phyloP scores from a whole-genome alignment of 2,888 invertebrate genomes.

The Polymixis flavicincta region DNA sequence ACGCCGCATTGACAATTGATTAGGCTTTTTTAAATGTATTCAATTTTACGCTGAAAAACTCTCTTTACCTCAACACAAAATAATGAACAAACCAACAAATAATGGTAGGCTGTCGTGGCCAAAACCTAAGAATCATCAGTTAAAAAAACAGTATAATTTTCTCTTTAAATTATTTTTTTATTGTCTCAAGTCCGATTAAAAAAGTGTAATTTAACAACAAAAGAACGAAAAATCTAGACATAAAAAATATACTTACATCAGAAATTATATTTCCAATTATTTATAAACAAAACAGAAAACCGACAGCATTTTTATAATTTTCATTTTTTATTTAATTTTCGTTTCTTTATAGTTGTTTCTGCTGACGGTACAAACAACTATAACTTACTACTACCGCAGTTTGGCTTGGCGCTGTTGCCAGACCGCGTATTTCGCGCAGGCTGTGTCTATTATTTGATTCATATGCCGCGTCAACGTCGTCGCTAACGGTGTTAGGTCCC shows the following conservation, averaged over 20 bases:
- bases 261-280: constrained; percentile 30
- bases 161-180: background rate
- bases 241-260: background rate
- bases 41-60: background rate
- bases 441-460: constrained; percentile 96
- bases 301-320: constrained; percentile 16
- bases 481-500: constrained; percentile 95
- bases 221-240: constrained; percentile 1
- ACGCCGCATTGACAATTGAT: background rate
- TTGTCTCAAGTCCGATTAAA: constrained; percentile 4
- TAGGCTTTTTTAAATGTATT: background rate
- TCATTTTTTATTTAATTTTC: background rate
- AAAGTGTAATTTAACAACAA: background rate
- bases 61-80: background rate
- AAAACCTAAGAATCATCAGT: background rate
- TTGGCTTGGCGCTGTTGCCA: constrained; percentile 95
- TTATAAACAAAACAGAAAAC: constrained; percentile 13
- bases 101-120: background rate
- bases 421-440: constrained; percentile 95
- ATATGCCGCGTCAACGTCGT: constrained; percentile 96
- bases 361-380: constrained; percentile 63
- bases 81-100: background rate
- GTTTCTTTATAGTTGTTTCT: constrained; percentile 42
- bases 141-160: background rate
- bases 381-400: constrained; percentile 85